Conservation (phyloP, 2,113 vertebrate genomes). For the Mirounga angustirostris region DNA sequence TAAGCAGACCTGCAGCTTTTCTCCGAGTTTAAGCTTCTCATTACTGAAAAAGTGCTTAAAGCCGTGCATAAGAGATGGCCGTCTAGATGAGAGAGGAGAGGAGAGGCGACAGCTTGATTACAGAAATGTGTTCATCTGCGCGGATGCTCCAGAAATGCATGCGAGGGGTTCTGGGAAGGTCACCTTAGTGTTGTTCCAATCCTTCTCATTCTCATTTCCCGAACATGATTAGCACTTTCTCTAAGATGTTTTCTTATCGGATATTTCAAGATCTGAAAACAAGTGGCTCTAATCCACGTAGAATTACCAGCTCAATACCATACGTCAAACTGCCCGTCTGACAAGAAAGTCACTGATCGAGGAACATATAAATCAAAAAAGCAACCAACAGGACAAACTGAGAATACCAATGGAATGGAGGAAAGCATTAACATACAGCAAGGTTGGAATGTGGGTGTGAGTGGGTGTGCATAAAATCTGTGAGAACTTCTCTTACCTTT, state of each 20-base stretch:
- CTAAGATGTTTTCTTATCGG: conserved; percentile 44
- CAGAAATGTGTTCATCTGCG: conserved; percentile 42
- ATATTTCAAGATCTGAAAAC: conserved; percentile 51
- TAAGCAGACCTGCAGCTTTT: neutral
- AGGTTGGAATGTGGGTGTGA: neutral
- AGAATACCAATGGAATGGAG: neutral
- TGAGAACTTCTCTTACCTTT: neutral
- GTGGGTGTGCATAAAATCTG: neutral
- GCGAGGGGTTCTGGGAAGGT: conserved; percentile 58
- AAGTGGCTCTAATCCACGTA: neutral
- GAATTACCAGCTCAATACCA: neutral
- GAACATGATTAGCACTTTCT: neutral
- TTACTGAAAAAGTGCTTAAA: conserved; percentile 40
- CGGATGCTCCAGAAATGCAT: neutral
- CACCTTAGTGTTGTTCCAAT: conserved; percentile 4
- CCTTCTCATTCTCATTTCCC: conserved; percentile 35
- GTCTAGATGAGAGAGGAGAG: conserved; percentile 61
- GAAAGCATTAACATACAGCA: neutral
- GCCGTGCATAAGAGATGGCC: conserved; percentile 9
- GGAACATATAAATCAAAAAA: neutral
- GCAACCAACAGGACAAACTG: neutral
- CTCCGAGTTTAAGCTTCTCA: neutral
- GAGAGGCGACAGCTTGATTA: neutral
- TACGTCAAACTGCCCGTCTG: neutral
- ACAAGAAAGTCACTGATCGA: conserved; percentile 37